Base-by-base conservation (phyloP, 2,888 invertebrate species). In the Calliopum simillimum region DNA sequence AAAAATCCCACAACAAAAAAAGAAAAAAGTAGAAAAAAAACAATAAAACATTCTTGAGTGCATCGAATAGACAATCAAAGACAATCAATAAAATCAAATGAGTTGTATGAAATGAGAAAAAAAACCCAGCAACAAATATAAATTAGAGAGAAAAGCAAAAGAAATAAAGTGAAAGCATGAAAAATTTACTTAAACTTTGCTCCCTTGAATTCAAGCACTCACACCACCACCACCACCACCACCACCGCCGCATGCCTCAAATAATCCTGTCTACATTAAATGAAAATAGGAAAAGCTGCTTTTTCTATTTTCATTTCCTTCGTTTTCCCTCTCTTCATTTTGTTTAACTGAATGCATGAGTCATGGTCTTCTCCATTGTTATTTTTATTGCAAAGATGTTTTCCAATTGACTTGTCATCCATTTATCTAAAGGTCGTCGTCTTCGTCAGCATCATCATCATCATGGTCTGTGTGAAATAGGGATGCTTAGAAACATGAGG, bases 381-480 rank as follows among this genome's bases (percentile, higher is more conserved):
- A 19, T 53, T 12, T 11, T 53, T 53, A 14, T 21, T 21, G 53
- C 53, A 21, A 53, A 53, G 53, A 53, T 53, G 23, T 53, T 53
- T 53, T 53, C 53, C 53, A 53, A 53, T 53, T 53, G 53, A 53
- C 53, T 53, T 53, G 53, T 53, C 53, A 53, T 53, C 53, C 53
- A 53, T 53, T 53, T 53, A 21, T 53, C 53, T 53, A 23, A 21
- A 4, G 21, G 14, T 23, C 13, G 6, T 23, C 51, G 51, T 21
- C 51, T 12, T 51, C 33, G 51, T 23, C 51, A 8, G 5, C 8
- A 8, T 1, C 33, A 33, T 33, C 33, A 33, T 33, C 8, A 33
- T 33, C n/a, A n/a, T n/a, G n/a, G n/a, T n/a, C n/a, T 8, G 33
- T 33, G 8, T 33, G 8, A 33, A 33, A 8, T 33, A 33, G 5